These are phyloP conservation scores for Sebastiscus albofasciatus DNA, from an alignment of 2,797 vertebrate genomes.

Conservation along the genomic window DNA sequence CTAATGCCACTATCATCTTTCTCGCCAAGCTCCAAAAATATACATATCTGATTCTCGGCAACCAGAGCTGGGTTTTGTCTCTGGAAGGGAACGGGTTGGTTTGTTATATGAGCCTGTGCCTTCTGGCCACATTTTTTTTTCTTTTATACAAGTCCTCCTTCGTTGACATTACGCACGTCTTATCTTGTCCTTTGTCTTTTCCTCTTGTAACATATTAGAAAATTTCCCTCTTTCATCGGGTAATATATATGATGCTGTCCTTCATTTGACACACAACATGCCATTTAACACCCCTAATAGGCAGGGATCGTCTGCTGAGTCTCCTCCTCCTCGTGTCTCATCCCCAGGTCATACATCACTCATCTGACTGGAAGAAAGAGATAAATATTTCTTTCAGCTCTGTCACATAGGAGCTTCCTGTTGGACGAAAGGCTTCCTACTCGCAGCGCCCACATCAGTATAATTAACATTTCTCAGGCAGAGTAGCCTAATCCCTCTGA, in stretches of 20 bases:
- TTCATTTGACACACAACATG: slow-evolving; percentile 70
- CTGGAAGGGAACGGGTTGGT: slow-evolving; percentile 34
- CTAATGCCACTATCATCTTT: slow-evolving; percentile 70
- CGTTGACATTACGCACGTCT: slow-evolving; percentile 55
- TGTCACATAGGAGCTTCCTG: slow-evolving; percentile 75
- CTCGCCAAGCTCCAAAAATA: slow-evolving; percentile 71
- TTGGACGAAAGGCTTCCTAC: slow-evolving; percentile 59
- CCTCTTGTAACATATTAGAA: slow-evolving; percentile 51
- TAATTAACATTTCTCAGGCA: slow-evolving; percentile 32
- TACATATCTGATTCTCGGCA: slow-evolving; percentile 74
- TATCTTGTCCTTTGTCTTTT: slow-evolving; percentile 65
- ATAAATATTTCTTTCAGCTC: slow-evolving; percentile 82
- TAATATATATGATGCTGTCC: slow-evolving; percentile 61
- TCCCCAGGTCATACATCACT: slow-evolving; percentile 74
- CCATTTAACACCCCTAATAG: slow-evolving; percentile 71
- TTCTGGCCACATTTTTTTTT: slow-evolving; percentile 56
- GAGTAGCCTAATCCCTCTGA: slow-evolving; percentile 3
- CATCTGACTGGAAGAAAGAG: slow-evolving; percentile 67
- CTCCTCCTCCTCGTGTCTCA: slow-evolving; percentile 58
- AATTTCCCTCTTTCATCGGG: slow-evolving; percentile 32
- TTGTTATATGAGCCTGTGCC: slow-evolving; percentile 65
- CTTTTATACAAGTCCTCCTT: slow-evolving; percentile 37
- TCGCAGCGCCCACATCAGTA: slow-evolving; percentile 19
- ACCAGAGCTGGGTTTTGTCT: slow-evolving; percentile 72
- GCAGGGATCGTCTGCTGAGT: slow-evolving; percentile 47